A percentile compares a stretch with the other conserved stretches of the same genome.
Conservation (phyloP, 2,888 invertebrate genomes). For the Luperina nickerlii region DNA sequence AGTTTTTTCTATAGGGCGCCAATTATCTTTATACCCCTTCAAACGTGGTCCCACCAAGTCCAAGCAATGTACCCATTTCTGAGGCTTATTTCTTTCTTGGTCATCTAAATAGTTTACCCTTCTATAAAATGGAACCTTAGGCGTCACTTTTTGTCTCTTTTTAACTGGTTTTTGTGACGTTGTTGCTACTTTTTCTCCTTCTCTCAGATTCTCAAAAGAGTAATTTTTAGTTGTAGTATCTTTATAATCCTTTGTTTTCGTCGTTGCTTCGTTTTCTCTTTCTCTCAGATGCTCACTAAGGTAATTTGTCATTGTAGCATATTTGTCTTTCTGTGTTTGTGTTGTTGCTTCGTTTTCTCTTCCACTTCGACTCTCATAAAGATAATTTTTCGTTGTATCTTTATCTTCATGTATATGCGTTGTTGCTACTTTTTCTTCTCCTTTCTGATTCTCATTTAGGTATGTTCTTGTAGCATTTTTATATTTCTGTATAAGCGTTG, state of each 20-base stretch:
- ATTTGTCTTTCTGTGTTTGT: not conserved
- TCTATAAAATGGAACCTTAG: not conserved
- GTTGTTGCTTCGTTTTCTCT: not conserved
- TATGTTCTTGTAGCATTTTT: not conserved
- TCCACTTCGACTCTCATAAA: too few relatives aligned
- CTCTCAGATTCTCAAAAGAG: not conserved
- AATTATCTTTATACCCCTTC: not conserved
- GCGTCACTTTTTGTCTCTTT: not conserved
- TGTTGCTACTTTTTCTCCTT: not conserved
- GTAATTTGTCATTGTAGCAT: not conserved
- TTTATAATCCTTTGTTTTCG: not conserved
- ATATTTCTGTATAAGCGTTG: not conserved
- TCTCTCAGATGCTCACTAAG: not conserved
- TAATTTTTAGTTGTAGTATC: not conserved
- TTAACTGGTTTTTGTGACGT: not conserved
- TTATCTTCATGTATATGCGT: not conserved
- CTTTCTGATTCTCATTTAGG: not conserved
- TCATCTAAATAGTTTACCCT: not conserved
- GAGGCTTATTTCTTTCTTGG: slow-evolving; percentile 27
- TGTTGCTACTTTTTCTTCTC: not conserved
- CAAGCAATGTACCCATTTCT: slow-evolving; percentile 44
- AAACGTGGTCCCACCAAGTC: slow-evolving; percentile 24
- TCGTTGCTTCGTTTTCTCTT: not conserved
- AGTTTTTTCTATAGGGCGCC: fast-evolving
- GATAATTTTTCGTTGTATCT: not conserved